Evolutionary conservation across 2,888 invertebrate species (phyloP).

Genomic region (Anaspis maculata): DNA sequence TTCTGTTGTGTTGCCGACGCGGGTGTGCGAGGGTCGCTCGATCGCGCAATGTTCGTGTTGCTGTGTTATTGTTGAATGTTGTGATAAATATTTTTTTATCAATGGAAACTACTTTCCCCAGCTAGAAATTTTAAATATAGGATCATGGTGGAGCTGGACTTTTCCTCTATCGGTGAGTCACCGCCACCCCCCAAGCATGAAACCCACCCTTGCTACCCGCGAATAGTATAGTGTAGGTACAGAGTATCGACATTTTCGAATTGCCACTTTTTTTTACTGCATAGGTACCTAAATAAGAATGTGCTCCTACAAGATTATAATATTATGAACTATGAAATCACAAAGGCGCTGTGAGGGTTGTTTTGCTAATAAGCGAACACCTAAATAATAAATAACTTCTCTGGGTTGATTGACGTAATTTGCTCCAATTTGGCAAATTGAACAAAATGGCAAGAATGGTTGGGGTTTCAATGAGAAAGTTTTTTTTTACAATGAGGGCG

Average conservation of each 20-base stretch:
- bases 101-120: constrained; percentile 27
- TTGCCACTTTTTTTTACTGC: no score
- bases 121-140: constrained; percentile 3
- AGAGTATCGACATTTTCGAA: constrained; percentile 35
- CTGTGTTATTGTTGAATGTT: constrained; percentile 9
- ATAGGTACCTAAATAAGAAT: no score
- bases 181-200: constrained; percentile 17
- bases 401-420: no score
- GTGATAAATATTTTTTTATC: constrained; percentile 24
- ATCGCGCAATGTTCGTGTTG: background rate
- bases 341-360: no score
- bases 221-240: constrained; percentile 2
- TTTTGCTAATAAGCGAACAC: background rate
- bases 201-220: constrained; percentile 22
- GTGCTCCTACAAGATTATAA: background rate
- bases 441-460: no score
- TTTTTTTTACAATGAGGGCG: no score
- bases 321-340: background rate
- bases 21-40: background rate
- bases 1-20: background rate
- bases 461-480: no score
- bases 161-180: constrained; percentile 34
- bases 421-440: no score
- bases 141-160: constrained; percentile 36
- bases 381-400: background rate